Evolutionary conservation across 2,888 invertebrate genomes (phyloP).

Genomic region (Tetragonula carbonaria): DNA sequence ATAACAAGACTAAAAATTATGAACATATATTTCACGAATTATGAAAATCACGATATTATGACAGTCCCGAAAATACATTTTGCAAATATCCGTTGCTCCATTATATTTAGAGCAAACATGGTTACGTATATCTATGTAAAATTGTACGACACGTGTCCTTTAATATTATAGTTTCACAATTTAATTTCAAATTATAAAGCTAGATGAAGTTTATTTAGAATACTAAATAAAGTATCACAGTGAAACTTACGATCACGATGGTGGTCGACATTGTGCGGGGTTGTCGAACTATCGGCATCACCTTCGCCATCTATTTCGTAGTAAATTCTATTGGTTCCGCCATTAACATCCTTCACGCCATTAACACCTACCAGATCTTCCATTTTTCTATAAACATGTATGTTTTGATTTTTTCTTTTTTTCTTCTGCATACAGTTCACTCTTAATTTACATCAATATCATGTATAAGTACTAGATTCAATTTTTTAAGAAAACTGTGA

Average conservation of each 20-base stretch:
- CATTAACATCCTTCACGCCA: conserved; percentile 72
- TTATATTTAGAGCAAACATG: no score
- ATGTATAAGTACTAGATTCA: not conserved
- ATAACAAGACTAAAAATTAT: no score
- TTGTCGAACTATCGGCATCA: conserved; percentile 81
- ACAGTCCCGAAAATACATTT: no score
- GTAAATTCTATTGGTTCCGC: conserved; percentile 65
- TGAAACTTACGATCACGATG: conserved; percentile 78
- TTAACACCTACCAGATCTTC: conserved; percentile 76
- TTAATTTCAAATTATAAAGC: no score
- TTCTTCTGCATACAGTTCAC: not conserved
- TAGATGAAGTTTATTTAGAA: no score
- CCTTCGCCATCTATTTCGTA: conserved; percentile 79
- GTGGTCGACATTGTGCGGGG: conserved; percentile 74
- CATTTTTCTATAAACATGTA: conserved; percentile 71
- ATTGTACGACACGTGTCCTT: no score
- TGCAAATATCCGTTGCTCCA: no score
- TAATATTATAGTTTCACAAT: no score
- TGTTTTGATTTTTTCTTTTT: not conserved
- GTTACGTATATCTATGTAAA: no score
- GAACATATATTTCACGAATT: no score
- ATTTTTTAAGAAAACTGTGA: not conserved
- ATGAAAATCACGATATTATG: no score
- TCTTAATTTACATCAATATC: not conserved
- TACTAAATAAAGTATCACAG: conserved; percentile 1